Conservation (phyloP, 2,113 vertebrate genomes). For the Tragelaphus imberbis region DNA sequence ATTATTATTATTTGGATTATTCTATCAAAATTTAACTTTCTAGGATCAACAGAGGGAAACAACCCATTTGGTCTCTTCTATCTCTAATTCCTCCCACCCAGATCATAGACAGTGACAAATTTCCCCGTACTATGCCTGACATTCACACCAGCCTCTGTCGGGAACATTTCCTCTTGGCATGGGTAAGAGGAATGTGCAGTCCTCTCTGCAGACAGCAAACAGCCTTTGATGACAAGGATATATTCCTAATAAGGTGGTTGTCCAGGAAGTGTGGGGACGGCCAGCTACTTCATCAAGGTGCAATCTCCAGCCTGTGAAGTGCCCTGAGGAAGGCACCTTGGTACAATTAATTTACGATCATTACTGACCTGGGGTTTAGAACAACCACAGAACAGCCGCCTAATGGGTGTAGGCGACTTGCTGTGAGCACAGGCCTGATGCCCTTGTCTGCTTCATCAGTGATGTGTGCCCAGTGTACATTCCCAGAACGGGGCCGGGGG, state of each 20-base stretch:
- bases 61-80: neutral
- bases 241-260: neutral
- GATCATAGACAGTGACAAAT: neutral
- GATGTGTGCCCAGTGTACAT: fast-evolving
- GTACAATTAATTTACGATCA: neutral
- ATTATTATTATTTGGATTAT: neutral
- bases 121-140: neutral
- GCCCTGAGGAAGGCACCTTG: neutral
- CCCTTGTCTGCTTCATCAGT: neutral
- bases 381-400: neutral
- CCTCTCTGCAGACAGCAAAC: neutral
- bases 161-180: too few species aligned
- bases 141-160: fast-evolving
- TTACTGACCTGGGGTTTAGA: neutral
- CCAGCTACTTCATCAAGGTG: neutral
- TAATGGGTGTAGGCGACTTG: fast-evolving
- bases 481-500: fast-evolving
- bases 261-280: neutral
- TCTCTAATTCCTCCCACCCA: neutral
- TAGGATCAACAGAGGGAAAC: neutral
- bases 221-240: neutral
- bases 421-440: neutral
- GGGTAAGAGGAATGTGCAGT: neutral
- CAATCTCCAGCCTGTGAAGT: neutral
- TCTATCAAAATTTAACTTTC: neutral